A percentile compares a stretch with the other conserved stretches of the same genome.
phyloP scores from a whole-genome alignment of 2,113 vertebrate species.

The Carassius auratus region DNA sequence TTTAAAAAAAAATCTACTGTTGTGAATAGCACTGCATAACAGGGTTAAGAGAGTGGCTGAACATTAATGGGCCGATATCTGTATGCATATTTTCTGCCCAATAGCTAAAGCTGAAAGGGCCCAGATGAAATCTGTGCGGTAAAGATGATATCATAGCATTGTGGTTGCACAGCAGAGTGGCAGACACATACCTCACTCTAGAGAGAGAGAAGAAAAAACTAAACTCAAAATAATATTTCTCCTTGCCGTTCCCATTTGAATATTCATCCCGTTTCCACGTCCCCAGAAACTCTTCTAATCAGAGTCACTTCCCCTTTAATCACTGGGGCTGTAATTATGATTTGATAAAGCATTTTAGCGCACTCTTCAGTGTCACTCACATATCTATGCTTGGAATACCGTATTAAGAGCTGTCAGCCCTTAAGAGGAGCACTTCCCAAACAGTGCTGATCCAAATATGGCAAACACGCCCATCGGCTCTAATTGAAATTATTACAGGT shows the following conservation, averaged over 20 bases:
- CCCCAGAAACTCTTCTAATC: constrained; percentile 77
- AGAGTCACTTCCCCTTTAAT: constrained; percentile 82
- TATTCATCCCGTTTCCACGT: constrained; percentile 77
- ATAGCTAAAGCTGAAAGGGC: constrained; percentile 50
- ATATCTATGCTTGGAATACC: constrained; percentile 76
- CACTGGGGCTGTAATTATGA: constrained; percentile 78
- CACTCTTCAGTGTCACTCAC: constrained; percentile 78
- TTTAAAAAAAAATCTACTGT: not conserved
- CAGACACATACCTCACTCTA: constrained; percentile 40
- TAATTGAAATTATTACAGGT: constrained; percentile 78
- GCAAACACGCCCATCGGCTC: constrained; percentile 71
- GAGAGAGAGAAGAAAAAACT: constrained; percentile 28
- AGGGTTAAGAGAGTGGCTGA: not conserved
- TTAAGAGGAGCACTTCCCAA: constrained; percentile 66
- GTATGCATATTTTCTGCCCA: constrained; percentile 47
- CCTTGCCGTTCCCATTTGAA: constrained; percentile 68
- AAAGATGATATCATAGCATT: constrained; percentile 55
- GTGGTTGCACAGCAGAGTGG: constrained; percentile 52
- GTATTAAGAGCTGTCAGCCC: constrained; percentile 73
- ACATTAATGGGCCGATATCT: constrained; percentile 39
- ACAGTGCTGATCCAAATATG: constrained; percentile 69
- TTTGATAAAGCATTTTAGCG: constrained; percentile 79
- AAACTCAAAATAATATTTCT: constrained; percentile 46
- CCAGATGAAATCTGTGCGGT: constrained; percentile 50
- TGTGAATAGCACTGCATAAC: not conserved